Evolutionary conservation across 2,113 vertebrate species (phyloP), one percentile per base, ranked within the genome.

Genomic region (Leucopsar rothschildi): DNA sequence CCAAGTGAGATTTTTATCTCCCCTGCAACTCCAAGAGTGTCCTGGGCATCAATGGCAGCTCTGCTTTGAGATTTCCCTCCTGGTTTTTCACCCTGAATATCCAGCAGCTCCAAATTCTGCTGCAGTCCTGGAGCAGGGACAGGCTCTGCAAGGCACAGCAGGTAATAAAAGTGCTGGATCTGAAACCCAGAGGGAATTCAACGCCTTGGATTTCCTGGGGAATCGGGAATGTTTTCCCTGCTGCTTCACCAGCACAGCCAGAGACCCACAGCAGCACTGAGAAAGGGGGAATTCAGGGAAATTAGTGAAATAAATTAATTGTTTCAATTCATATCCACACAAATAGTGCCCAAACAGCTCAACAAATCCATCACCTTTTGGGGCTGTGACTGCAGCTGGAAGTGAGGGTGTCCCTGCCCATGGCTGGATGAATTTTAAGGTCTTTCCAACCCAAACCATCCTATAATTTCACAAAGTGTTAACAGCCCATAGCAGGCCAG

Each of bases 291-390:
- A 59, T 35, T 37, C 25, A 29, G 53, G 33, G 27, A 55, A 80
- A 55, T 55, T 5, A 35, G 16, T 9, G 61, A 80, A 24, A 45
- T 24, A 11, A 40, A 35, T 7, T 27, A 53, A 10, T 11, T 2
- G 0, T 25, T 23, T 8, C 56, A 4, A 21, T 21, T 31, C 27
- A 6, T 1, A 28, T 15, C 18, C n/a, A 12, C 10, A 8, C 2
- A 42, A 35, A 40, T 3, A 7, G 15, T 33, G 15, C 22, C 4
- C 24, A 20, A 52, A 23, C 14, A 57, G n/a, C 57, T 57, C 15
- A n/a, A 22, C 3, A 68, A 86, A 83, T 27, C 15, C 15, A 5
- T 33, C 10, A 1, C 5, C 4, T 13, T 22, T 69, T 22, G 19
- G 13, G 17, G 22, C 45, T 35, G 12, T 21, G 25, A 27, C 27